Percentiles rank a stretch among this genome's conserved stretches.
These are phyloP conservation scores for Hyaena hyaena DNA, from an alignment of 2,113 vertebrate species.

Conservation along the genomic window DNA sequence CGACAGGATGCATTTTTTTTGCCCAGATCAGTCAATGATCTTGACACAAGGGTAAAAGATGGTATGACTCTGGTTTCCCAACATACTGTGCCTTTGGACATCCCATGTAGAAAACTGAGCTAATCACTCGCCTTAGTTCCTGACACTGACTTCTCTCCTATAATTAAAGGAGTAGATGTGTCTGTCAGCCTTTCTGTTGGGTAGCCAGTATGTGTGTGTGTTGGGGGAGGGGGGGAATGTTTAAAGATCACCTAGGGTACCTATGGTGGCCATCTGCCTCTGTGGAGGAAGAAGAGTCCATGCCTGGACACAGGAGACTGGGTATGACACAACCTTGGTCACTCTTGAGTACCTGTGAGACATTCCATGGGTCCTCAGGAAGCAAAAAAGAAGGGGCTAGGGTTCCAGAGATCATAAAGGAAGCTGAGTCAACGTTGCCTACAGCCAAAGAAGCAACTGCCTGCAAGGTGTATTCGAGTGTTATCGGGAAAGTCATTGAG, in stretches of 20 bases:
- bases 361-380: not conserved
- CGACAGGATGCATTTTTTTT: not conserved
- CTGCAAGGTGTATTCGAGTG: not conserved
- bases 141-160: not conserved
- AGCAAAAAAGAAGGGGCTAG: not conserved
- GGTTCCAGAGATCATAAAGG: not conserved
- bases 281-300: not conserved
- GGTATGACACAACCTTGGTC: not conserved
- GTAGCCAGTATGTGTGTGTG: not conserved
- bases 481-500: not conserved
- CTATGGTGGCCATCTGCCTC: not conserved
- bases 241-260: not conserved
- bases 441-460: not conserved
- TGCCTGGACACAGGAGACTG: not conserved
- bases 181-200: slow-evolving; percentile 51
- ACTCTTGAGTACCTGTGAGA: not conserved
- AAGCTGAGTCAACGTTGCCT: not conserved
- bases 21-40: not conserved
- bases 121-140: not conserved
- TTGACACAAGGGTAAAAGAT: not conserved
- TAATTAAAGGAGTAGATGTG: slow-evolving; percentile 45
- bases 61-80: not conserved
- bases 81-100: not conserved
- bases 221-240: not conserved
- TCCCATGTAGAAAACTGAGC: not conserved